Conservation (phyloP, 1,140 invertebrate genomes). For the Leptestheria dahalacensis region DNA sequence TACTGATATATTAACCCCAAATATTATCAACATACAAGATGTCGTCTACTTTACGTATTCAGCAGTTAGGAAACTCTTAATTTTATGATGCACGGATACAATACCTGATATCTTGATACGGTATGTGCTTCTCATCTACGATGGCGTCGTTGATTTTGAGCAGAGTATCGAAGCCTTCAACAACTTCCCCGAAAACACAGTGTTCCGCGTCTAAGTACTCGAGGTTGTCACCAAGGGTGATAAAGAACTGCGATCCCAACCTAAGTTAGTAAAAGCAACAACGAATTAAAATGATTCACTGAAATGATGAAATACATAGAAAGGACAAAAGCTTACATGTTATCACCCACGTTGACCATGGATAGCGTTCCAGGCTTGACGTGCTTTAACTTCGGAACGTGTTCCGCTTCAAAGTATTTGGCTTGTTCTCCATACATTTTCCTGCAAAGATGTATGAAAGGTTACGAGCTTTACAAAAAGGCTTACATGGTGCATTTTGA, state of each 20-base stretch:
- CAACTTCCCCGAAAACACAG: conserved; percentile 92
- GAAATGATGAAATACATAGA: background rate
- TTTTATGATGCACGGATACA: conserved; percentile 1
- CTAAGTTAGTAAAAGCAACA: conserved; percentile 22
- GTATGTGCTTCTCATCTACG: conserved; percentile 76
- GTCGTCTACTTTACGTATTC: background rate
- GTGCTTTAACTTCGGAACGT: conserved; percentile 80
- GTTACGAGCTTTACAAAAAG: background rate
- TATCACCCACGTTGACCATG: conserved; percentile 86
- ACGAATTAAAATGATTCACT: background rate
- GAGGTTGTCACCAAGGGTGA: conserved; percentile 76
- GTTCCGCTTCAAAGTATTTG: conserved; percentile 82
- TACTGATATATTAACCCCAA: background rate
- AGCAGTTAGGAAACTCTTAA: background rate
- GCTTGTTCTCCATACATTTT: conserved; percentile 71
- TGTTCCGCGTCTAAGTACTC: conserved; percentile 80
- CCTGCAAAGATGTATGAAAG: conserved; percentile 23
- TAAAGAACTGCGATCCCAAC: conserved; percentile 93
- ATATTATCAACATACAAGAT: background rate
- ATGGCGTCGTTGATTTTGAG: conserved; percentile 82
- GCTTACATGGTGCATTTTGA: background rate
- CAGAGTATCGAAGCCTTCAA: conserved; percentile 81
- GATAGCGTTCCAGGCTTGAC: conserved; percentile 71
- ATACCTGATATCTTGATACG: conserved; percentile 80
- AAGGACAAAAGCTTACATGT: conserved; percentile 40